Percentiles rank a stretch among this genome's conserved stretches.
phyloP scores from a whole-genome alignment of 2,797 vertebrate species.

The Knipowitschia caucasica region DNA sequence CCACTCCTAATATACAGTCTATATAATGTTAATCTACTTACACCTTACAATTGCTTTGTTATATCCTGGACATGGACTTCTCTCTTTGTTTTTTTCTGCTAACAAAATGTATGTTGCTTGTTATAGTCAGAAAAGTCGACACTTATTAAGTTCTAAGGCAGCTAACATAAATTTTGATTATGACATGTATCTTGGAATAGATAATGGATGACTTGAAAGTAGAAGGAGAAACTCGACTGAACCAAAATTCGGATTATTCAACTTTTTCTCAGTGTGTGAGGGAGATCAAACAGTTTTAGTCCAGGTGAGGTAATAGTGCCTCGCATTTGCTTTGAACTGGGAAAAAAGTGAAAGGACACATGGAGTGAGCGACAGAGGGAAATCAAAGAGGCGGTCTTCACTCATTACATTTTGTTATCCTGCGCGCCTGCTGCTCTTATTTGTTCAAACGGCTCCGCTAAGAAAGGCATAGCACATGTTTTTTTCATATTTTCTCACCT shows the following conservation, averaged over 20 bases:
- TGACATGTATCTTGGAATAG: neutral
- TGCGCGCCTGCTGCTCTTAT: slow-evolving; percentile 26
- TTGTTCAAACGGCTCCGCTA: slow-evolving; percentile 22
- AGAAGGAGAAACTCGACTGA: too few relatives aligned
- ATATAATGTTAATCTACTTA: too few relatives aligned
- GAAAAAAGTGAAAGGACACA: slow-evolving; percentile 14
- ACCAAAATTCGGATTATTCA: neutral
- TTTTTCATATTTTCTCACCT: too few relatives aligned
- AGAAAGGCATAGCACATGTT: neutral
- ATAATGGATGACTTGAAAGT: neutral
- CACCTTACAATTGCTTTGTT: too few relatives aligned
- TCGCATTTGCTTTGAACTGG: slow-evolving; percentile 50
- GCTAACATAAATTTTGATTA: neutral
- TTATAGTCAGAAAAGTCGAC: neutral
- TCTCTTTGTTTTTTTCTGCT: too few relatives aligned
- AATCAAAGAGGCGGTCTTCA: slow-evolving; percentile 39
- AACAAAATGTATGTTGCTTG: too few relatives aligned
- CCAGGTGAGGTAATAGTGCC: slow-evolving; percentile 20
- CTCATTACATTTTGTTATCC: slow-evolving; percentile 43
- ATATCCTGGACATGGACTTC: too few relatives aligned
- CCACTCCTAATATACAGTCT: too few relatives aligned
- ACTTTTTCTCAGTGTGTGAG: slow-evolving; percentile 4
- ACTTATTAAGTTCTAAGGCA: neutral
- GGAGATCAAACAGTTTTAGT: slow-evolving; percentile 47
- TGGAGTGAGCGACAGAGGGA: slow-evolving; percentile 1